These are phyloP conservation scores for Alauda arvensis DNA, from an alignment of 2,797 vertebrate species.

Conservation along the genomic window DNA sequence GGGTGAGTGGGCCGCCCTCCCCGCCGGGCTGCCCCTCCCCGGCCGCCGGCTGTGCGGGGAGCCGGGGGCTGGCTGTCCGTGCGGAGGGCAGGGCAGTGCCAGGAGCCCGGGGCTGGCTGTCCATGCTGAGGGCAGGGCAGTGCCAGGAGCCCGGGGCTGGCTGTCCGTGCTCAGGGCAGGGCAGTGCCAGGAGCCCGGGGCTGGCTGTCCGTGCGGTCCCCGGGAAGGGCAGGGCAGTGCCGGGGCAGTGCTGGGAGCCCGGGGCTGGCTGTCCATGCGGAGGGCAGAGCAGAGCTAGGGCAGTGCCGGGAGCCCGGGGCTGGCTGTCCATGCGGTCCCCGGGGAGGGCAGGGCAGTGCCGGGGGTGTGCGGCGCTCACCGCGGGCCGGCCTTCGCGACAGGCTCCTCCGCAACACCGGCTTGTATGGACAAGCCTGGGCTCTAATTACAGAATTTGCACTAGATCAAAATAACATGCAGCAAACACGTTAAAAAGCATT, in stretches of 20 bases:
- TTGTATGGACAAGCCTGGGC: not conserved
- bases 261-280: not conserved
- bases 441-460: not conserved
- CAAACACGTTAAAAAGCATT: not conserved
- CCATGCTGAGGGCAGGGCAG: not conserved
- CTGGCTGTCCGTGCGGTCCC: accelerated
- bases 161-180: accelerated
- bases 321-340: accelerated
- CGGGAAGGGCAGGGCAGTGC: not conserved
- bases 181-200: not conserved
- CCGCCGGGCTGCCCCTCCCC: not conserved
- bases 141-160: not conserved
- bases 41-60: not conserved
- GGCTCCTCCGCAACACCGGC: not conserved
- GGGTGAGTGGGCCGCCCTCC: not conserved
- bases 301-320: not conserved
- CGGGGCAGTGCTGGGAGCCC: not conserved
- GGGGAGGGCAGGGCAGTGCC: not conserved
- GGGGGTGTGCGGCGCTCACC: not conserved
- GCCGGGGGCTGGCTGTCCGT: not conserved
- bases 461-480: not conserved
- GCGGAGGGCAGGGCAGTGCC: not conserved
- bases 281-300: no score
- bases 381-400: accelerated
- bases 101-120: no score